Conservation (phyloP, 1,140 invertebrate species). For the Drosophila willistoni region DNA sequence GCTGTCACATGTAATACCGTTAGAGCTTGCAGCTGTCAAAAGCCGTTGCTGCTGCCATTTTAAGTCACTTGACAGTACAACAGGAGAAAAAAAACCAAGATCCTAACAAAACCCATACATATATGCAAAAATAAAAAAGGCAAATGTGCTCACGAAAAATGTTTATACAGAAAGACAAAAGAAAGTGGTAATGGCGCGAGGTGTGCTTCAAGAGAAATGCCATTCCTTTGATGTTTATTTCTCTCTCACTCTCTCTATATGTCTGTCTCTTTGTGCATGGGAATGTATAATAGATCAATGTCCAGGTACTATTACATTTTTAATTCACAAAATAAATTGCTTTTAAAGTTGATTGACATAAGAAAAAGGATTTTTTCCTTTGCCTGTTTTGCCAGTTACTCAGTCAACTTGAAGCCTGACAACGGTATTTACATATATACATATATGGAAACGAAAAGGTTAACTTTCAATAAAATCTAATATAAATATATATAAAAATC, state of each 20-base stretch:
- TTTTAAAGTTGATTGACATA: neutral
- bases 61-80: slow-evolving; percentile 67
- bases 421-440: too few relatives aligned
- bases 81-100: slow-evolving; percentile 20
- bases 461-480: neutral
- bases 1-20: slow-evolving; percentile 75
- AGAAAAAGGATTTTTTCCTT: neutral
- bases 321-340: slow-evolving; percentile 11
- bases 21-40: slow-evolving; percentile 73
- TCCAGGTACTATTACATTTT: neutral
- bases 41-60: slow-evolving; percentile 64
- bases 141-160: slow-evolving; percentile 9
- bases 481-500: too few relatives aligned
- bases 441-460: neutral
- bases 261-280: neutral
- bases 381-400: neutral
- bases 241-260: neutral
- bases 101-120: slow-evolving; percentile 16
- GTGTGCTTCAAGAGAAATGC: slow-evolving; percentile 1
- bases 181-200: slow-evolving; percentile 8
- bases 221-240: neutral
- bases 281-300: slow-evolving; percentile 1
- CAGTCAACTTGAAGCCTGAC: neutral
- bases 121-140: slow-evolving; percentile 4
- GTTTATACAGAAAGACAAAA: slow-evolving; percentile 10